Base-by-base conservation (phyloP, 2,113 vertebrate genomes). In the Syngnathus typhle region DNA sequence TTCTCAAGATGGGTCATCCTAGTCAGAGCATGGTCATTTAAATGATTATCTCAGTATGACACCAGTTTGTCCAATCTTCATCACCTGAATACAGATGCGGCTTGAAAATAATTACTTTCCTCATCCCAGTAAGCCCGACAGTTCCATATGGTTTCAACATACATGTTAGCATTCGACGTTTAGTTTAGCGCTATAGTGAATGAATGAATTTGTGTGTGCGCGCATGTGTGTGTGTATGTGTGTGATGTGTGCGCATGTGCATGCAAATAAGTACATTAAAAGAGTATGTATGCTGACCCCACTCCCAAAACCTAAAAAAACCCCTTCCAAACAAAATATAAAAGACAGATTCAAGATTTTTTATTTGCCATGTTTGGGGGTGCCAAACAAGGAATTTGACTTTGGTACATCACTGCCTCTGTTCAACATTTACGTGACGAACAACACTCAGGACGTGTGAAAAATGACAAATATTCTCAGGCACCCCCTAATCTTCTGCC, bases 11-110 rank as follows among this genome's bases (percentile, higher is more conserved):
- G 6, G 38, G 13, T 54, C 58, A 69, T 51, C 56, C 6, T 27
- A 12, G 37, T 60, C 58, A n/a, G 60, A 44, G 41, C 43, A 16
- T 64, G 1, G 27, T 27, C 61, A 38, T 54, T 65, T 65, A 65
- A 32, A 27, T 21, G n/a, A 39, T 37, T 59, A 37, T 37, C 15
- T 59, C 32, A 19, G 23, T 32, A 4, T 51, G n/a, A 49, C 49
- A 32, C 5, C 36, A 60, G 44, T 5, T 0, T 51, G 13, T 19
- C 5, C 13, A 27, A 55, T 55, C 52, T 55, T 23, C 12, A 5
- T 55, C 21, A 5, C 13, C 52, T 55, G 52, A 55, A 55, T 55
- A 23, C 52, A 55, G 23, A 55, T 55, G 49, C 7, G 7, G 49
- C 49, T 52, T 52, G n/a, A 52, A 52, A 52, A 52, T 7, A 52